Percentiles rank a stretch among this genome's conserved stretches.
These are phyloP conservation scores for Rhea pennata DNA, from an alignment of 2,113 vertebrate genomes.

Conservation along the genomic window DNA sequence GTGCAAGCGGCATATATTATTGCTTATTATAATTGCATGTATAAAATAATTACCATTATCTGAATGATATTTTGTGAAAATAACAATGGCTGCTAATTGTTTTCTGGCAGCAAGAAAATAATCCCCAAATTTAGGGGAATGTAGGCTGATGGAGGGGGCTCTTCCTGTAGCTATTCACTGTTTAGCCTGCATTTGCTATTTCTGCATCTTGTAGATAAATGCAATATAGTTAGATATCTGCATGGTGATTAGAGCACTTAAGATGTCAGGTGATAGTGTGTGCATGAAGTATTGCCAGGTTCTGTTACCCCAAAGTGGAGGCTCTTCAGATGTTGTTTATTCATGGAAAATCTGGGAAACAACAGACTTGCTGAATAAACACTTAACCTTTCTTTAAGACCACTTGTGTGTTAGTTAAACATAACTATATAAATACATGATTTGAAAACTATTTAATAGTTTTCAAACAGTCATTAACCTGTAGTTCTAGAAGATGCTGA, in stretches of 20 bases:
- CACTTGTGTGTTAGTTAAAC: neutral
- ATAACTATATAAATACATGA: neutral
- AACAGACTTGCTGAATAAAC: neutral
- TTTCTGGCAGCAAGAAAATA: neutral
- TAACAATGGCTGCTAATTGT: neutral
- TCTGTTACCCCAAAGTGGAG: rapidly evolving
- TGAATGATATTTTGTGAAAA: neutral
- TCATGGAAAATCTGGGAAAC: neutral
- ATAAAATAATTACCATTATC: neutral
- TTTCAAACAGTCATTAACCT: neutral
- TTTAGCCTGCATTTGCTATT: neutral
- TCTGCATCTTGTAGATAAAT: rapidly evolving
- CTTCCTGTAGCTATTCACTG: rapidly evolving
- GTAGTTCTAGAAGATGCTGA: neutral
- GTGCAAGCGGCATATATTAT: neutral
- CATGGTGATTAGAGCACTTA: neutral
- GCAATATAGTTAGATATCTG: neutral
- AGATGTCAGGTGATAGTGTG: neutral
- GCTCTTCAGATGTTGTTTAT: neutral
- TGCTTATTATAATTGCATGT: neutral
- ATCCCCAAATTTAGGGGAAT: neutral
- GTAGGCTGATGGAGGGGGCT: rapidly evolving
- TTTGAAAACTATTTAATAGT: neutral
- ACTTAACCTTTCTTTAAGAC: neutral
- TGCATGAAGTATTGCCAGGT: neutral